Evolutionary conservation across 2,113 vertebrate genomes (phyloP).

Genomic region (Pontoporia blainvillei): DNA sequence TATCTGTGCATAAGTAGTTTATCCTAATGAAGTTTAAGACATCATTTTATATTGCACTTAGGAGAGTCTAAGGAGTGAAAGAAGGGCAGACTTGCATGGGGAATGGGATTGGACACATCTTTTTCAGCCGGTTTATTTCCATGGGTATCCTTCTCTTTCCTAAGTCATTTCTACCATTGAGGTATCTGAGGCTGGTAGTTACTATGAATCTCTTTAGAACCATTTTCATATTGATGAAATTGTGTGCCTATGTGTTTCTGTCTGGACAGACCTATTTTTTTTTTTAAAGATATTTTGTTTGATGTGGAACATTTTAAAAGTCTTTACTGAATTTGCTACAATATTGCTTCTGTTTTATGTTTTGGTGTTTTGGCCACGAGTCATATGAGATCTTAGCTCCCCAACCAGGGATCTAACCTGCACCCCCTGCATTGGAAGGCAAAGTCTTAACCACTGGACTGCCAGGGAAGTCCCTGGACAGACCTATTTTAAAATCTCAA

Average conservation of each 20-base stretch:
- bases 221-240: not conserved
- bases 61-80: not conserved
- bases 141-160: not conserved
- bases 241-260: not conserved
- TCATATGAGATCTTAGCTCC: too few species aligned
- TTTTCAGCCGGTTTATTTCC: not conserved
- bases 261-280: not conserved
- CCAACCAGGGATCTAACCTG: too few species aligned
- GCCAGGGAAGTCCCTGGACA: not conserved
- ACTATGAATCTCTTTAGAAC: not conserved
- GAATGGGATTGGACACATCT: not conserved
- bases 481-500: slow-evolving; percentile 13
- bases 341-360: too few species aligned
- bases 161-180: not conserved
- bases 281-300: too few species aligned
- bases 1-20: not conserved
- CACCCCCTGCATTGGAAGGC: too few species aligned
- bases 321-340: too few species aligned
- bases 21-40: not conserved
- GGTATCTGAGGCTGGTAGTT: not conserved
- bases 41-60: not conserved
- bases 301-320: too few species aligned
- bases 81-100: not conserved
- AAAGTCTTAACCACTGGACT: too few species aligned
- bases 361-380: too few species aligned